Conservation (phyloP, 2,888 invertebrate genomes). For the Tipula lateralis region DNA sequence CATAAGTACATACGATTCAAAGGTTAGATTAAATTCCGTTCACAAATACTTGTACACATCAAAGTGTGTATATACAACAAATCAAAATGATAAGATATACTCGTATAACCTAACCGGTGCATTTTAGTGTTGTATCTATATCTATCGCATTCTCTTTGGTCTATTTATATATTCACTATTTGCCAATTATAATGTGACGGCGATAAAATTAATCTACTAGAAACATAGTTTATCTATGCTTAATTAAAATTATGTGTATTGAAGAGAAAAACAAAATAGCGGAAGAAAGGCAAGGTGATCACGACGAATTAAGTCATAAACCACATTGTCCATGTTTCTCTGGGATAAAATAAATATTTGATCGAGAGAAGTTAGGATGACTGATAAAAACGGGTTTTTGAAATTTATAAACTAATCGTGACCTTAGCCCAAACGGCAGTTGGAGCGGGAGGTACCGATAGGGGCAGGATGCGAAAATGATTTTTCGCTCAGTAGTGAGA, state of each 20-base stretch:
- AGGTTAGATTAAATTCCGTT: slow-evolving; percentile 24
- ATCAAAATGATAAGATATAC: background rate
- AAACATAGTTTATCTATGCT: background rate
- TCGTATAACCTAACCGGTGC: background rate
- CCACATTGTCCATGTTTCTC: too few species aligned
- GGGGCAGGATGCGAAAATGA: too few species aligned
- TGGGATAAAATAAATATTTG: too few species aligned
- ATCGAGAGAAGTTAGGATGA: too few species aligned
- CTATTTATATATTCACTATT: background rate
- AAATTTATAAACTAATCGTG: too few species aligned
- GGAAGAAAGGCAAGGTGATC: too few species aligned
- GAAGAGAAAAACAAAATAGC: background rate
- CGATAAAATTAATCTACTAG: background rate
- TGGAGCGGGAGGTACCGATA: too few species aligned
- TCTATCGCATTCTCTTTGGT: too few species aligned
- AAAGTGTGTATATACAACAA: background rate
- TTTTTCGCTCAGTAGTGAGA: too few species aligned
- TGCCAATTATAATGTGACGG: slow-evolving; percentile 9
- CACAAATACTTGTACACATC: background rate
- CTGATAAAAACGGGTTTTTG: too few species aligned
- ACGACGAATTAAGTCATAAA: too few species aligned
- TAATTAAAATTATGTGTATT: background rate
- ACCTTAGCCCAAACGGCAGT: too few species aligned
- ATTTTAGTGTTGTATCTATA: background rate
- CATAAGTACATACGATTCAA: background rate